Conservation (phyloP, 2,797 vertebrate species). For the Pelochelys cantorii region DNA sequence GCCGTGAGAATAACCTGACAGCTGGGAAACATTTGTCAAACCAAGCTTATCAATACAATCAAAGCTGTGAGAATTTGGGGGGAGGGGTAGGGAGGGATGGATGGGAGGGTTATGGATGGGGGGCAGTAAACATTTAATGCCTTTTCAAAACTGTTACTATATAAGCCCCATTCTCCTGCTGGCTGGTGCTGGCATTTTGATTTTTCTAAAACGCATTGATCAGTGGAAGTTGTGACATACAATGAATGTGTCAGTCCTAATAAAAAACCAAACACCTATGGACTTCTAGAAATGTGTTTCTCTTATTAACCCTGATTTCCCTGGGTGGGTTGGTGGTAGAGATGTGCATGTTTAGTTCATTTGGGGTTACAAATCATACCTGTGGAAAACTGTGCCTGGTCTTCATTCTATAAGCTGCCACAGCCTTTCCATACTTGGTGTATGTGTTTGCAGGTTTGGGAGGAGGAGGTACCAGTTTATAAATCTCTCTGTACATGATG, state of each 20-base stretch:
- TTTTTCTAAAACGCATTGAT: conserved; percentile 61
- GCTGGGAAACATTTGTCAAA: conserved; percentile 31
- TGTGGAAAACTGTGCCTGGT: not conserved
- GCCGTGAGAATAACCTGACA: conserved; percentile 23
- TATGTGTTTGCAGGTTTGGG: not conserved
- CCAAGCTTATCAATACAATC: conserved; percentile 66
- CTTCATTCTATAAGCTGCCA: not conserved
- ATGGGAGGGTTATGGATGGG: not conserved
- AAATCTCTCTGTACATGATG: not conserved
- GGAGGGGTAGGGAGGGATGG: not conserved
- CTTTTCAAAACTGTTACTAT: conserved; percentile 38
- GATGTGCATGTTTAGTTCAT: not conserved
- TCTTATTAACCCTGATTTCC: conserved; percentile 11
- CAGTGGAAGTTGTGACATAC: conserved; percentile 73
- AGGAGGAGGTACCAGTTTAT: no score
- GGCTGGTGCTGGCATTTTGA: conserved; percentile 12
- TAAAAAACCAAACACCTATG: conserved; percentile 61
- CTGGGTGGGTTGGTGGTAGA: accelerated
- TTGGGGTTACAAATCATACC: not conserved
- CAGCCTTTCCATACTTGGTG: not conserved
- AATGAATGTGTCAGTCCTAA: conserved; percentile 78
- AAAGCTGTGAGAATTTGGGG: conserved; percentile 65
- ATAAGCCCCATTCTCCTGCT: conserved; percentile 24
- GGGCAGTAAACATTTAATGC: conserved; percentile 49
- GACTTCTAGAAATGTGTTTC: conserved; percentile 30